Percentiles rank a stretch among this genome's conserved stretches.
Evolutionary conservation across 1,140 invertebrate species (phyloP).

Genomic region (Heterodera schachtii): DNA sequence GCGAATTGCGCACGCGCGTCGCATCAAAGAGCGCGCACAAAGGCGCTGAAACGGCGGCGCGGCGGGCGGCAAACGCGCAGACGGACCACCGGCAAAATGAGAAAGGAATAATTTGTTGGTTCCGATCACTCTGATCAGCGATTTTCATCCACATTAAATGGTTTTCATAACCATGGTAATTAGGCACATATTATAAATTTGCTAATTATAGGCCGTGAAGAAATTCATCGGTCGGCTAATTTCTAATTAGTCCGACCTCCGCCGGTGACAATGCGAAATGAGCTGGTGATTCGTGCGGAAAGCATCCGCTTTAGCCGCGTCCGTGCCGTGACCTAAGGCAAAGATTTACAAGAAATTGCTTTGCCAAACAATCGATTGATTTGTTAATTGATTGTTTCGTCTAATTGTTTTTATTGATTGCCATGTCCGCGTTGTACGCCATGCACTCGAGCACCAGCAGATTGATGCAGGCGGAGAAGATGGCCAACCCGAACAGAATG

Average conservation of each 20-base stretch:
- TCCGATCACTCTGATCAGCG: background rate
- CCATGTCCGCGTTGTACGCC: conserved; percentile 58
- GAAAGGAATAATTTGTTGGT: too few species aligned
- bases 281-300: conserved; percentile 22
- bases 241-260: background rate
- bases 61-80: too few species aligned
- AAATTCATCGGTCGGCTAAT: too few species aligned
- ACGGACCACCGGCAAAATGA: background rate
- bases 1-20: conserved; percentile 18
- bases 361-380: background rate
- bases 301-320: conserved; percentile 12
- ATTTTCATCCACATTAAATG: too few species aligned
- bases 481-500: conserved; percentile 96
- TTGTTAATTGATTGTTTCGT: too few species aligned
- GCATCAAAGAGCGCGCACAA: background rate
- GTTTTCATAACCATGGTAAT: too few species aligned
- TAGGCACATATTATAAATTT: too few species aligned
- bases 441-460: conserved; percentile 75
- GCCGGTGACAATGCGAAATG: conserved; percentile 26
- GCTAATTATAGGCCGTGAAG: too few species aligned
- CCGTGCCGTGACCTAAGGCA: background rate
- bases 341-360: background rate
- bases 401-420: background rate
- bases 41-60: too few species aligned
- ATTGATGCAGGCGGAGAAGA: conserved; percentile 96